Conservation (phyloP, 2,113 vertebrate genomes). For the Poeciliopsis prolifica region DNA sequence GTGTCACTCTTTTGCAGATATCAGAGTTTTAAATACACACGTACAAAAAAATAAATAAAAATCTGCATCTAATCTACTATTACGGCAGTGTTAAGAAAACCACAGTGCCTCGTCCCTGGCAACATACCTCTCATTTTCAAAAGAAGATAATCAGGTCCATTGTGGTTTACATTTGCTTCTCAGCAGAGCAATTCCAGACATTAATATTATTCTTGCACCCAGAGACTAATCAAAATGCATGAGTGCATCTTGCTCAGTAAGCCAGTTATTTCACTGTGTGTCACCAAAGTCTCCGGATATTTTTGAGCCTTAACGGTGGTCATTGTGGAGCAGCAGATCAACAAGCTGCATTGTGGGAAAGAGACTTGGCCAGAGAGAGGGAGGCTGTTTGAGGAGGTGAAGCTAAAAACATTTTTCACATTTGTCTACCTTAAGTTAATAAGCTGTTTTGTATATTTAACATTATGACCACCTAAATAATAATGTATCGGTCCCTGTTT, state of each 20-base stretch:
- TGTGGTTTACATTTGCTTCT: not conserved
- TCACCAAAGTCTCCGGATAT: slow-evolving; percentile 11
- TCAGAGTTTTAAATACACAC: slow-evolving; percentile 16
- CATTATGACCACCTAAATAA: too few relatives aligned
- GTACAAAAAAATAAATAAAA: not conserved
- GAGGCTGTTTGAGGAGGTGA: slow-evolving; percentile 4
- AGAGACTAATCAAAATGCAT: slow-evolving; percentile 15
- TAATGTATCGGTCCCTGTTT: too few relatives aligned
- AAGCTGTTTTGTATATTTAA: not conserved
- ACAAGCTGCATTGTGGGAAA: not conserved
- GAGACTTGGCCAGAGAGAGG: not conserved
- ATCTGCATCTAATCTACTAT: too few relatives aligned
- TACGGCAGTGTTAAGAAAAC: accelerated
- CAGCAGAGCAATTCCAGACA: not conserved
- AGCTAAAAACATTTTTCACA: not conserved
- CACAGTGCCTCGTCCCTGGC: accelerated
- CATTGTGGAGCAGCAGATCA: not conserved
- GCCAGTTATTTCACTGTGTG: not conserved
- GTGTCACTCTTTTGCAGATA: slow-evolving; percentile 28
- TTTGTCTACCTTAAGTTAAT: not conserved
- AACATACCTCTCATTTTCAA: not conserved
- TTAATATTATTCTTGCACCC: not conserved
- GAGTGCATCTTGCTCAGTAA: accelerated
- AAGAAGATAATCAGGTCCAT: not conserved
- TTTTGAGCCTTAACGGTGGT: not conserved